Evolutionary conservation across 1,140 invertebrate genomes (phyloP), one percentile per base, ranked within the genome.

Genomic region (Rhopalosiphum padi): DNA sequence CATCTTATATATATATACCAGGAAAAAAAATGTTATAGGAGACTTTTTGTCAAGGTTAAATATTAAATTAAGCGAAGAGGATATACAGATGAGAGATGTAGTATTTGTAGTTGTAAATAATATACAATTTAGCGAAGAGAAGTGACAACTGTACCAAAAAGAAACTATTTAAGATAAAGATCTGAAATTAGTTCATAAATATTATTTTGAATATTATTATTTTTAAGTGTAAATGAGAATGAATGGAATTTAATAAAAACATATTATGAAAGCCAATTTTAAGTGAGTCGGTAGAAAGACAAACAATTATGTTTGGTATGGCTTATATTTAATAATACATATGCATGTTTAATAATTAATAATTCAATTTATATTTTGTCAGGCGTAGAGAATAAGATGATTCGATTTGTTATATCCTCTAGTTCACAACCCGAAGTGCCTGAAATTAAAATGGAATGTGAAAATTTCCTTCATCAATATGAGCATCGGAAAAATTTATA

Each of bases 291-390:
- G 91, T 86, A 55, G 91, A 93, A 83, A 86, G 48, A 43, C 46
- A 93, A 37, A 53, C 51, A 55, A 93, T 93, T 82, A 86, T 93
- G 48, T 86, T 82, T 85, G 82, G 91, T 93, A 93, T 25, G 48
- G 23, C 2, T 51, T 37, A 48, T 48, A 35, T n/a, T 68, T 35
- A 41, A n/a, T n/a, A 15, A n/a, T 8, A n/a, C 4, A n/a, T 0
- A 5, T 35, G 5, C 5, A 6, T n/a, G 3, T 77, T 18, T 18
- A 18, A 18, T 18, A 21, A 51, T 3, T 51, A 18, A 51, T 51
- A 51, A 2, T 15, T 51, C 48, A 21, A 51, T 18, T 77, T 21
- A 9, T 90, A 35, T 85, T 92, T 46, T 92, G 22, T 46, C 7
- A 92, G 91, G 91, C 43, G n/a, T 93, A 21, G 23, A 23, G 2